phyloP scores from a whole-genome alignment of 2,113 vertebrate species.

The Callaeas wilsoni region DNA sequence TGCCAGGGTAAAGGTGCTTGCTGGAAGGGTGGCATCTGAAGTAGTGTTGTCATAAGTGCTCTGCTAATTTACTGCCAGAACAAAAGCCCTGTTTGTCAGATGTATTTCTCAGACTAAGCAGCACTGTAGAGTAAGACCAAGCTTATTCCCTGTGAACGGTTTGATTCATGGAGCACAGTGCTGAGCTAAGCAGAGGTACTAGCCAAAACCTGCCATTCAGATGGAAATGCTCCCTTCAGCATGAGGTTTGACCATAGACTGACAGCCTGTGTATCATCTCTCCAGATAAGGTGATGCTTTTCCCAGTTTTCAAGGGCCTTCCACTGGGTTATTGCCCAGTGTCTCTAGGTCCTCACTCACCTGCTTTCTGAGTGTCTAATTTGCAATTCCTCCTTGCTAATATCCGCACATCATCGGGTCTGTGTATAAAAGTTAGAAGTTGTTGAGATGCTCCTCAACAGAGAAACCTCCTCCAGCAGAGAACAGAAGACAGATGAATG shows the following conservation, averaged over 20 bases:
- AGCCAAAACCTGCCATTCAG: not conserved
- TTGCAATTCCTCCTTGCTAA: not conserved
- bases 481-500: not conserved
- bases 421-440: not conserved
- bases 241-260: not conserved
- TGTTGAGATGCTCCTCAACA: not conserved
- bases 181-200: not conserved
- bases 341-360: accelerated
- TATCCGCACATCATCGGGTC: not conserved
- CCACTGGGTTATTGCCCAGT: not conserved
- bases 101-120: not conserved
- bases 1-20: not conserved
- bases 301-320: not conserved
- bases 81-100: not conserved
- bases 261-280: not conserved
- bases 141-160: not conserved
- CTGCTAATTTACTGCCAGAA: not conserved
- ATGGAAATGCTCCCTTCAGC: not conserved
- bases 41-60: not conserved
- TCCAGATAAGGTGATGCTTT: not conserved
- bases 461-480: not conserved
- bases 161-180: not conserved
- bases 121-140: not conserved
- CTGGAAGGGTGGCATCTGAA: not conserved
- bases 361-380: not conserved